Conservation (phyloP, 2,888 invertebrate species). For the Saturnia pavonia region DNA sequence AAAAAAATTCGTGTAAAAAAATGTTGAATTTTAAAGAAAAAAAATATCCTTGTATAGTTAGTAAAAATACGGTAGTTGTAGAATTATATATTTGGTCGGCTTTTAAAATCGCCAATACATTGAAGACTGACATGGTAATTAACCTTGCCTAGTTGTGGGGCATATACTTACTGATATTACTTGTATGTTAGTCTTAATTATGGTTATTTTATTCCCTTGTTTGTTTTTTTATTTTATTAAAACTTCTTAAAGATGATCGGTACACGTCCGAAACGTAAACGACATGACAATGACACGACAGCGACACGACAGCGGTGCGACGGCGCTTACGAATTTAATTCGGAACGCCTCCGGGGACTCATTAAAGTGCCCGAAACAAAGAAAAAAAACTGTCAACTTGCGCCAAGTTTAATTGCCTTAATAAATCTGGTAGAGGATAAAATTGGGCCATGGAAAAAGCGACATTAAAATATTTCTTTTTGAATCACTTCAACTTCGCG, state of each 20-base stretch:
- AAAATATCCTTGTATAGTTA: background rate
- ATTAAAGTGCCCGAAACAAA: constrained; percentile 74
- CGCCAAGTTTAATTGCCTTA: constrained; percentile 77
- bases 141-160: background rate
- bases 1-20: background rate
- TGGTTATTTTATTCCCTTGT: background rate
- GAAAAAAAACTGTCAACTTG: constrained; percentile 76
- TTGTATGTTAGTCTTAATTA: background rate
- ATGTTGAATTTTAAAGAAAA: background rate
- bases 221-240: background rate
- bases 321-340: constrained; percentile 46
- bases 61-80: background rate
- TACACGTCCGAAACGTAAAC: constrained; percentile 2
- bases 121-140: background rate
- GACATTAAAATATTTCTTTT: constrained; percentile 14
- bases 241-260: background rate
- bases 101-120: background rate
- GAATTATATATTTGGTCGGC: background rate
- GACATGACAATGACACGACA: constrained; percentile 10
- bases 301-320: constrained; percentile 14
- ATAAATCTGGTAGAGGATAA: constrained; percentile 64
- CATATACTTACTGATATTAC: background rate
- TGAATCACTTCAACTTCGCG: too few relatives aligned
- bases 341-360: constrained; percentile 55
- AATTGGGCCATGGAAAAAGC: constrained; percentile 44